Percentiles rank a stretch among this genome's conserved stretches.
Conservation (phyloP, 2,888 invertebrate species). For the Oeneis ivallda region DNA sequence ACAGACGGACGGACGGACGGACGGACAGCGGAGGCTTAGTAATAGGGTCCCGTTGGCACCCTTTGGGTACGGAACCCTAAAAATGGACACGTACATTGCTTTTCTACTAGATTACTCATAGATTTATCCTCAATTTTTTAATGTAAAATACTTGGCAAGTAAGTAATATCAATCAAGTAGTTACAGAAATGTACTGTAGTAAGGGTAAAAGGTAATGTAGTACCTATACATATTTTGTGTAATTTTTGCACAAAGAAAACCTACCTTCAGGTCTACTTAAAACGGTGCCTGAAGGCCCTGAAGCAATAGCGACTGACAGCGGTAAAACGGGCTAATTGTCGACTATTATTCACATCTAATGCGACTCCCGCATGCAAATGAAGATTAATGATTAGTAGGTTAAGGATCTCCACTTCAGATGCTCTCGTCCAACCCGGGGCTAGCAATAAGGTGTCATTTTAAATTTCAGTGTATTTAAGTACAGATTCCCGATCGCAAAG, state of each 20-base stretch:
- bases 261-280: not conserved
- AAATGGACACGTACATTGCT: too few relatives aligned
- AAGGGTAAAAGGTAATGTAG: too few relatives aligned
- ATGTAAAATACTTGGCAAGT: too few relatives aligned
- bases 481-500: not conserved
- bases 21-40: too few relatives aligned
- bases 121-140: too few relatives aligned
- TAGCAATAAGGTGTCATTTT: slow-evolving; percentile 41
- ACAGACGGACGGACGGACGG: too few relatives aligned
- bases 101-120: too few relatives aligned
- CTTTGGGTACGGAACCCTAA: too few relatives aligned
- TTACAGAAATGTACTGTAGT: too few relatives aligned
- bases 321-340: slow-evolving; percentile 62
- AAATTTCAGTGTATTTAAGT: slow-evolving; percentile 28
- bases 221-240: not conserved
- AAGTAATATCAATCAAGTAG: too few relatives aligned
- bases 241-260: not conserved
- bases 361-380: slow-evolving; percentile 48
- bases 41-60: too few relatives aligned
- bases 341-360: slow-evolving; percentile 55
- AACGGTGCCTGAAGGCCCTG: not conserved
- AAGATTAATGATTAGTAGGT: slow-evolving; percentile 58
- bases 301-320: slow-evolving; percentile 33
- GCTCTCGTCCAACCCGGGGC: slow-evolving; percentile 42
- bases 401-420: slow-evolving; percentile 51